Base-by-base conservation (phyloP, 2,888 invertebrate genomes). In the Parthenolecanium corni region DNA sequence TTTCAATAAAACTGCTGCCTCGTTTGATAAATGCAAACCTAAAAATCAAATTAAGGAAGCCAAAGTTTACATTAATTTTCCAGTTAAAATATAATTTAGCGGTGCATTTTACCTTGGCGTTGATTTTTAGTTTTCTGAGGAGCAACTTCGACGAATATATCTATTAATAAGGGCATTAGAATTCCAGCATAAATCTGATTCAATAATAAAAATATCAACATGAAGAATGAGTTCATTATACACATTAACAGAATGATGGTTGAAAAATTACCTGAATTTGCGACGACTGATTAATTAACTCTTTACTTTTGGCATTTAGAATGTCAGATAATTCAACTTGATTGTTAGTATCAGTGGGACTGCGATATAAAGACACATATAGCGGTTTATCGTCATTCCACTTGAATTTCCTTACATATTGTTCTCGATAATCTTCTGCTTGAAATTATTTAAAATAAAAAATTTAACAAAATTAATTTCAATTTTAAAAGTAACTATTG, bases 81-180 rank as follows among this genome's bases (percentile, higher is more conserved):
- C 25, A 18, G 21, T 38, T 44, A 21, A 3, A 16, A 47, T 9
- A 18, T 24, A 40, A 25, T 16, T 12, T n/a, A 21, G 21, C 11
- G 54, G n/a, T n/a, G n/a, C n/a, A n/a, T n/a, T 3, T 24, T 57
- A 62, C 52, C 62, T 24, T 16, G 52, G 1, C 64, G 62, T 20
- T 65, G 62, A 21, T 64, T 52, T 54, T 68, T 64, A 25, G 63
- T 44, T 52, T 65, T 65, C 20, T 71, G 70, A 0, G 86, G 83
- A 52, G 81, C 77, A 14, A 84, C 84, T 77, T 92, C 92, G 23
- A 88, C 73, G 89, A 91, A 92, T 54, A 86, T 85, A 72, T 90
- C 89, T 71, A 85, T 79, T 62, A 92, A 76, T 23, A 92, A 74
- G 1, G 90, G 88, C 74, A 90, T 77, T 51, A 91, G 74, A 38